These are phyloP conservation scores for Melanargia galathea DNA, from an alignment of 2,888 invertebrate species.

Conservation along the genomic window DNA sequence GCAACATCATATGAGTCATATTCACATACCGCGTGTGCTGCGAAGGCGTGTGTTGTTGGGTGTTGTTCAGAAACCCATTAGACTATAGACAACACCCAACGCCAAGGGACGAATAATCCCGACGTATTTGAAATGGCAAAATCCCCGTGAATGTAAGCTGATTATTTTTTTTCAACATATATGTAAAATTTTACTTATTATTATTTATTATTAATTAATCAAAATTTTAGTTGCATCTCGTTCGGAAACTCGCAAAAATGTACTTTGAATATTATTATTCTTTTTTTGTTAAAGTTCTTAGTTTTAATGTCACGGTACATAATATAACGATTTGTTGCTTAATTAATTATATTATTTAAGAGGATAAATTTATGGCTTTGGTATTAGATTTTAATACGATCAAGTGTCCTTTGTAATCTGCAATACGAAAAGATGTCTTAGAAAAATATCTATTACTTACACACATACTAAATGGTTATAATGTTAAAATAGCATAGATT, in stretches of 20 bases:
- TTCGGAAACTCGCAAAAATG: conserved; percentile 65
- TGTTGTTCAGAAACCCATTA: background rate
- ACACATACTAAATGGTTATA: conserved; percentile 29
- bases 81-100: background rate
- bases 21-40: background rate
- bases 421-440: conserved; percentile 32
- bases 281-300: conserved; percentile 69
- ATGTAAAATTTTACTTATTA: conserved; percentile 39
- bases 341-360: conserved; percentile 50
- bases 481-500: conserved; percentile 28
- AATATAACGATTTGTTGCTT: conserved; percentile 61
- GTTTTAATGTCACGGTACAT: conserved; percentile 55
- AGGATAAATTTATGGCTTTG: conserved; percentile 37
- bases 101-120: background rate
- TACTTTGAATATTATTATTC: conserved; percentile 51
- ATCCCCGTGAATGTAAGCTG: conserved; percentile 21
- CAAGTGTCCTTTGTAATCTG: conserved; percentile 40
- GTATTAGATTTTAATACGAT: conserved; percentile 35
- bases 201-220: conserved; percentile 43
- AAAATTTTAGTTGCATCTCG: conserved; percentile 55
- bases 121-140: background rate
- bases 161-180: conserved; percentile 41
- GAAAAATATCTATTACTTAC: conserved; percentile 17
- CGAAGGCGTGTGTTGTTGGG: background rate
- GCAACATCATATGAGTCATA: background rate